Evolutionary conservation across 2,113 vertebrate genomes (phyloP), one percentile per base, ranked within the genome.

Genomic region (Tylochromis polylepis): DNA sequence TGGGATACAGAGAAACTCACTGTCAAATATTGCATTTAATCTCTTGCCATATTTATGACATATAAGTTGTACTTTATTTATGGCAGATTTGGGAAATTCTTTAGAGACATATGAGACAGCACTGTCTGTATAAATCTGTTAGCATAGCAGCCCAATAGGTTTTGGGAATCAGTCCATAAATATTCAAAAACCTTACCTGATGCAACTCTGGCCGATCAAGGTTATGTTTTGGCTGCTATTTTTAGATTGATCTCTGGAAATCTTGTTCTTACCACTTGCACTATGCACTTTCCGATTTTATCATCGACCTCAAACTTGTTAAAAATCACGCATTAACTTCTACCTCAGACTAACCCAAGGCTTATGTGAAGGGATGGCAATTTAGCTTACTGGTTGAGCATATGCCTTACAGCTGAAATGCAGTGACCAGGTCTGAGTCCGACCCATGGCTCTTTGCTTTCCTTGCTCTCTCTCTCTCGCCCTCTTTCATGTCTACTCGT

Each of bases 61-160:
- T 15, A 24, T 0, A 1, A 27, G n/a, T 24, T 43, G 0, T 0
- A 70, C 7, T 24, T 67, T 2, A 70, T 43, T 70, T 41, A 22
- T 41, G 27, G 27, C 58, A 34, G 15, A 1, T 60, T 60, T 34
- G 58, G 27, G 4, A 59, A 31, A 59, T 10, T 31, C 24, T 34
- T 60, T 60, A 60, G 27, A 6, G 29, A 43, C 2, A 10, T 18
- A 24, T 2, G 0, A 1, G 65, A 43, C 38, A 70, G 3, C 10
- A 27, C 43, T 70, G n/a, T 16, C 0, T 16, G 22, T 2, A 0
- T 43, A 24, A 70, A 24, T 43, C n/a, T 70, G 0, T 43, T 75
- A 51, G 43, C 24, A 3, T 20, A 31, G 16, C 16, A 31, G 70
- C 43, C 10, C 6, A 29, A 77, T 14, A 53, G 16, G 1, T 51